Percentiles rank a stretch among this genome's conserved stretches.
phyloP scores from a whole-genome alignment of 2,113 vertebrate genomes.

The Chionis minor region DNA sequence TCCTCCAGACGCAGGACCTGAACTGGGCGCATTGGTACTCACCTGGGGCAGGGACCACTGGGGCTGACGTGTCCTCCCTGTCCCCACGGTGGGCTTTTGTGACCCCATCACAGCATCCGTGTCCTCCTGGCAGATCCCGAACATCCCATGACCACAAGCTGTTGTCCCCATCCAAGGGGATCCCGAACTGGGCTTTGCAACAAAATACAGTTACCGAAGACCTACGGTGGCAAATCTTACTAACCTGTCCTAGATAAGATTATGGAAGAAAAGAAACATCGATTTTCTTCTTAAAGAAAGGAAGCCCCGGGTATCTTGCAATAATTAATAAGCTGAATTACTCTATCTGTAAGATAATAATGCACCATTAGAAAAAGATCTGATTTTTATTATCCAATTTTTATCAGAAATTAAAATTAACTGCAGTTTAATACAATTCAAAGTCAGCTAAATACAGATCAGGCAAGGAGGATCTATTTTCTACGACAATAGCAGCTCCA shows the following conservation, averaged over 20 bases:
- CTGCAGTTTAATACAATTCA: not conserved
- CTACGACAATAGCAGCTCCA: not conserved
- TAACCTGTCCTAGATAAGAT: not conserved
- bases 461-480: not conserved
- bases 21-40: too few species aligned
- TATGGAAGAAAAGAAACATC: not conserved
- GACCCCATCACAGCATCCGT: not conserved
- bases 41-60: not conserved
- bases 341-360: constrained; percentile 9
- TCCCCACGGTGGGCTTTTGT: not conserved
- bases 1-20: not conserved
- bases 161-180: not conserved
- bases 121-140: not conserved
- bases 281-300: not conserved
- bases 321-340: not conserved
- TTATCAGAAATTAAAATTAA: constrained; percentile 51
- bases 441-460: not conserved
- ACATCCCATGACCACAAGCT: not conserved
- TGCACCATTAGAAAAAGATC: not conserved
- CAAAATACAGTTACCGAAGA: not conserved
- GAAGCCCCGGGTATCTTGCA: not conserved
- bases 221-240: not conserved
- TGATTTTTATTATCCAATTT: constrained; percentile 18
- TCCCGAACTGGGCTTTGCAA: not conserved
- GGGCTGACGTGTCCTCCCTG: too few species aligned